phyloP scores from a whole-genome alignment of 2,888 invertebrate species.

The Lasioglossum vierecki region DNA sequence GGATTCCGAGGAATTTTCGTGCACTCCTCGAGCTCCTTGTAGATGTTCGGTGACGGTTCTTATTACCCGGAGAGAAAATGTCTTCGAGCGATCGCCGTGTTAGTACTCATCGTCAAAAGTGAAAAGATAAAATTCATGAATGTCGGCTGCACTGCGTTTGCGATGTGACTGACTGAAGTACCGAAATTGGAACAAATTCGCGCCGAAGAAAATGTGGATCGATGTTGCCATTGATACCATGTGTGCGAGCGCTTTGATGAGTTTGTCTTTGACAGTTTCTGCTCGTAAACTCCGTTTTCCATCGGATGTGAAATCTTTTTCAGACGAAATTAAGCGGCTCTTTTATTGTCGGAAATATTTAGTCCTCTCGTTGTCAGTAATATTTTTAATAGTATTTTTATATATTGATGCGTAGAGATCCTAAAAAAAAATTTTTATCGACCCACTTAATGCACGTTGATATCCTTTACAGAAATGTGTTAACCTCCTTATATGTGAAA shows the following conservation, averaged over 20 bases:
- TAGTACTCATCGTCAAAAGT: conserved; percentile 12
- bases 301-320: background rate
- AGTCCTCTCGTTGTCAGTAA: no score
- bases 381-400: no score
- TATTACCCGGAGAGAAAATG: conserved; percentile 36
- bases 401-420: no score
- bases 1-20: conserved; percentile 65
- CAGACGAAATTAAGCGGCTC: background rate
- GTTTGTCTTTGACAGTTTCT: background rate
- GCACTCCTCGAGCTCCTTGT: conserved; percentile 56
- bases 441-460: no score
- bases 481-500: no score
- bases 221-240: background rate
- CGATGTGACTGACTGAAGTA: background rate
- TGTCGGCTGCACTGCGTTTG: background rate
- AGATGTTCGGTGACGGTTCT: conserved; percentile 54
- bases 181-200: conserved; percentile 9
- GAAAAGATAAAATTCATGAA: conserved; percentile 37
- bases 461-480: no score
- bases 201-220: background rate
- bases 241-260: background rate
- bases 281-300: background rate
- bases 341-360: background rate
- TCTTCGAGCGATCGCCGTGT: conserved; percentile 28
- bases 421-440: no score